Conservation (phyloP, 2,113 vertebrate species). For the Lota lota region DNA sequence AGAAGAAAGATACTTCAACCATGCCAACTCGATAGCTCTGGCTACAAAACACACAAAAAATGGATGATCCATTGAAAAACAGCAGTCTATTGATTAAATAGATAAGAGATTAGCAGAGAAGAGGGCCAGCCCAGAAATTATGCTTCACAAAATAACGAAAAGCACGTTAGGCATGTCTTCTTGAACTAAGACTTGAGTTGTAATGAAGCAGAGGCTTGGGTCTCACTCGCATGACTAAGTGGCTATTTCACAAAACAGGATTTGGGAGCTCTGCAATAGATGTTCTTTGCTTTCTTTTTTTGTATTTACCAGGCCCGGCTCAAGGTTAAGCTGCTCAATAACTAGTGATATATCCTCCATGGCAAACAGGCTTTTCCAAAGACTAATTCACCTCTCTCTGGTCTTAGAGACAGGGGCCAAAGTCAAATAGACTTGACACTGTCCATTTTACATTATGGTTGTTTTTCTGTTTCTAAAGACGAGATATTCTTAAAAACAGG, state of each 20-base stretch:
- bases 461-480: not conserved
- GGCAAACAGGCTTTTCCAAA: not conserved
- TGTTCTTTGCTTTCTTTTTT: not conserved
- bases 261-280: not conserved
- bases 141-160: not conserved
- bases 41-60: not conserved
- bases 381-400: not conserved
- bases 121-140: not conserved
- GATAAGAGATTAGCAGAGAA: not conserved
- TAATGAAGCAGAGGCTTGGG: not conserved
- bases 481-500: not conserved
- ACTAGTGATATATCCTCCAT: not conserved
- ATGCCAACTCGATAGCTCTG: too few species aligned
- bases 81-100: not conserved
- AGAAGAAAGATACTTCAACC: not conserved
- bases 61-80: not conserved
- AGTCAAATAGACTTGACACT: not conserved
- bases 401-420: not conserved
- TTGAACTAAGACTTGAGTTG: not conserved
- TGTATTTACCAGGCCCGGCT: not conserved
- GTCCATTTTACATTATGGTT: not conserved
- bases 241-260: not conserved
- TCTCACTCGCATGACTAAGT: not conserved
- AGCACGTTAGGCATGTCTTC: not conserved
- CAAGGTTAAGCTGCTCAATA: not conserved